Base-by-base conservation (phyloP, 2,888 invertebrate genomes). In the Ferdinandea cuprea region DNA sequence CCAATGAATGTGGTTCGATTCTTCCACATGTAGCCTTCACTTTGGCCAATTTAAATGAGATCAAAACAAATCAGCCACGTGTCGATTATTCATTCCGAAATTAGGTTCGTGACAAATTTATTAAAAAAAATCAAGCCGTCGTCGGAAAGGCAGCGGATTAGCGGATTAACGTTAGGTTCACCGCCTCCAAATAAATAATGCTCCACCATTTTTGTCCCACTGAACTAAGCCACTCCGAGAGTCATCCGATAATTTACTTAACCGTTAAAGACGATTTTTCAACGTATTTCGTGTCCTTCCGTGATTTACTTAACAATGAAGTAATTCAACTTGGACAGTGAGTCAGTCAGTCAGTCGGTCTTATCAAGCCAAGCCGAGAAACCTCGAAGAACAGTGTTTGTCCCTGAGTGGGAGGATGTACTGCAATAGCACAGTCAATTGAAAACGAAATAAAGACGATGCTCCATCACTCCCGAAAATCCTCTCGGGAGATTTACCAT, bases 391-490 rank as follows among this genome's bases (percentile, higher is more conserved):
- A 46, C 15, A 56, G 46, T 40, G 40, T 17, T 30, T 40, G 17
- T 63, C 54, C 56, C 48, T 48, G 21, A n/a, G n/a, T n/a, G n/a
- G n/a, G 17, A 40, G 35, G 44, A 59, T 19, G 63, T 48, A 77
- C 42, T 48, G 63, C 52, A 65, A 71, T 69, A 68, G 9, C 11
- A 61, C 35, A 71, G 76, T 54, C 76, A 68, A 78, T 59, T 58
- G 66, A 58, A n/a, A 65, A 48, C 35, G 58, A 54, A 32, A 76
- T 61, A 54, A 44, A 42, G 50, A 9, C 11, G 50, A 9, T 5
- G 17, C 17, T 17, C 42, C 15, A 21, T 13, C 13, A 25, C 25
- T 19, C 28, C 30, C 6, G 28, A 37, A 50, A 30, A 52, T 52
- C 40, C 44, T 13, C 17, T 32, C 21, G 32, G 42, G 13, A 21